Evolutionary conservation across 2,797 vertebrate genomes (phyloP).

Genomic region (Cyclura pinguis): DNA sequence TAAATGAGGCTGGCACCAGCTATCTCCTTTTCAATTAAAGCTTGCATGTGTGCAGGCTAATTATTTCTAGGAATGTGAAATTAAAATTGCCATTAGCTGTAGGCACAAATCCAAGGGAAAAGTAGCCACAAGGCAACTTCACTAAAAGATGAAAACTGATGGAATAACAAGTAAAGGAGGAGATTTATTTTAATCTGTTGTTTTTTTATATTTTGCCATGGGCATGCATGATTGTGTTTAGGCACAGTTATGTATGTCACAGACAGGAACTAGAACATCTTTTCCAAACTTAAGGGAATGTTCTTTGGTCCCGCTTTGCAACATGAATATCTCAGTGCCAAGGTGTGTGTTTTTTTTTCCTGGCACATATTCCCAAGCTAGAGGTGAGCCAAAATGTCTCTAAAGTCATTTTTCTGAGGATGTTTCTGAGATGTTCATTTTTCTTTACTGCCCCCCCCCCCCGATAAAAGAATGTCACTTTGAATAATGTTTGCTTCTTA

Average conservation of each 20-base stretch:
- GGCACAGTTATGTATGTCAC: neutral
- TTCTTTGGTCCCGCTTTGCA: neutral
- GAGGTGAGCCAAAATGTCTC: neutral
- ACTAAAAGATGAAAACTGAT: neutral
- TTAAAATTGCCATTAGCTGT: neutral
- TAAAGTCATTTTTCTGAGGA: neutral
- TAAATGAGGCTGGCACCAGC: neutral
- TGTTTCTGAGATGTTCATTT: neutral
- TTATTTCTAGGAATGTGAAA: neutral
- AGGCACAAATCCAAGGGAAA: neutral
- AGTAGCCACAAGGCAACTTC: neutral
- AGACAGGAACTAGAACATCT: neutral
- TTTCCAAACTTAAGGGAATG: neutral
- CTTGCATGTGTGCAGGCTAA: neutral
- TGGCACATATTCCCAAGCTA: neutral
- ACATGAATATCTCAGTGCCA: neutral
- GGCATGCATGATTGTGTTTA: slow-evolving; percentile 1
- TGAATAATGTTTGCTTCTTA: too few relatives aligned
- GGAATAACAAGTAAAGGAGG: neutral
- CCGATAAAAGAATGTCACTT: neutral
- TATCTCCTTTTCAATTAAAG: neutral
- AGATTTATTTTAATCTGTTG: neutral
- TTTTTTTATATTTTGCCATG: neutral
- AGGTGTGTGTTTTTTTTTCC: neutral
- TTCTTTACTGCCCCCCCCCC: too few relatives aligned